A percentile compares a stretch with the other conserved stretches of the same genome.
These are phyloP conservation scores for Amiota mariae DNA, from an alignment of 2,888 invertebrate species.

Conservation along the genomic window DNA sequence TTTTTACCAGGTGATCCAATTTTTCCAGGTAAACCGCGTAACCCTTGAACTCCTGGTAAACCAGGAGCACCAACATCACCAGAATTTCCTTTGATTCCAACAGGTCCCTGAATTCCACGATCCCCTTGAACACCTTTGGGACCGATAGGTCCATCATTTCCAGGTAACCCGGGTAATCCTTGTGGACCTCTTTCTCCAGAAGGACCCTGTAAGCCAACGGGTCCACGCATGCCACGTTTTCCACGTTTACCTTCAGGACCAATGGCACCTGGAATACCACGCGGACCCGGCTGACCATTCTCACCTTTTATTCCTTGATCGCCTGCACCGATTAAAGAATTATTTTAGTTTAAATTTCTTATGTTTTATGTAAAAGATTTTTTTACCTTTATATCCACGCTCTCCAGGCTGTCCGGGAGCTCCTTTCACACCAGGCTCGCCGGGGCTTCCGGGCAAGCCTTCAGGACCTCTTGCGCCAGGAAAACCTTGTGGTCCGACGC, in stretches of 20 bases:
- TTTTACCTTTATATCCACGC: slow-evolving; percentile 81
- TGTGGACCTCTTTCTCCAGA: slow-evolving; percentile 78
- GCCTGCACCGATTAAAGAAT: slow-evolving; percentile 67
- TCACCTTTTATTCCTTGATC: slow-evolving; percentile 86
- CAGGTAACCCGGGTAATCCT: slow-evolving; percentile 76
- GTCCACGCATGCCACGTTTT: slow-evolving; percentile 85
- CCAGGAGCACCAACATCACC: slow-evolving; percentile 78
- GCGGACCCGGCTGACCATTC: slow-evolving; percentile 80
- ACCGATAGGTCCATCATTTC: slow-evolving; percentile 85
- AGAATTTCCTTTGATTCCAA: slow-evolving; percentile 78
- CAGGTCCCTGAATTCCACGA: slow-evolving; percentile 79
- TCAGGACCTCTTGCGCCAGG: slow-evolving; percentile 86
- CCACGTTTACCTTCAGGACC: slow-evolving; percentile 88
- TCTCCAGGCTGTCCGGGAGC: slow-evolving; percentile 84
- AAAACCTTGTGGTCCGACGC: slow-evolving; percentile 85
- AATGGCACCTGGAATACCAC: slow-evolving; percentile 83
- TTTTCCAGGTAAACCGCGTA: slow-evolving; percentile 79
- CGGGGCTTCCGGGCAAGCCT: slow-evolving; percentile 83
- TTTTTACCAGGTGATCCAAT: slow-evolving; percentile 82
- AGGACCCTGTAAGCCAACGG: slow-evolving; percentile 82
- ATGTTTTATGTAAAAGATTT: not conserved
- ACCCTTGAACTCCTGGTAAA: slow-evolving; percentile 77
- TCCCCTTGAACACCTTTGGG: slow-evolving; percentile 85
- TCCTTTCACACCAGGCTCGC: slow-evolving; percentile 84
- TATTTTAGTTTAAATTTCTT: not conserved